phyloP scores from a whole-genome alignment of 2,797 vertebrate genomes.

The Avahi laniger region DNA sequence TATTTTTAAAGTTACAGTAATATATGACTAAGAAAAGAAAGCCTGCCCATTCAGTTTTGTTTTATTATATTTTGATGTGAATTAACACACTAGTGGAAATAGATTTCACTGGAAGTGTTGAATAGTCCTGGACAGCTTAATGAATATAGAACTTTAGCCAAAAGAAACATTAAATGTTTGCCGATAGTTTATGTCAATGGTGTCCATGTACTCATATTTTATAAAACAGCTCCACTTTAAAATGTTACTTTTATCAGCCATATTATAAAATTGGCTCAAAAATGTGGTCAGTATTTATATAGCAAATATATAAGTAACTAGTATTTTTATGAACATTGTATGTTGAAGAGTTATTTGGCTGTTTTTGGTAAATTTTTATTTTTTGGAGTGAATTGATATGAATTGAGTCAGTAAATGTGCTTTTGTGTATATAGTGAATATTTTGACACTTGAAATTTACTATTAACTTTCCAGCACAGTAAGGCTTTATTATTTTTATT shows the following conservation, averaged over 20 bases:
- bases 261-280: background rate
- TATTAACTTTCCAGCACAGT: slow-evolving; percentile 52
- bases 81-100: background rate
- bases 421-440: slow-evolving; percentile 51
- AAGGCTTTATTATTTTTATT: slow-evolving; percentile 30
- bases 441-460: slow-evolving; percentile 53
- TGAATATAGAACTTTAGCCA: background rate
- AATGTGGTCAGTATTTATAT: background rate
- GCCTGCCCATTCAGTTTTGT: background rate
- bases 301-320: background rate
- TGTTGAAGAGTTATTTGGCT: background rate
- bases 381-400: background rate
- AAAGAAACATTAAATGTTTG: background rate
- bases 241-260: background rate
- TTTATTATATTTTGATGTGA: background rate
- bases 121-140: background rate
- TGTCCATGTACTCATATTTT: background rate
- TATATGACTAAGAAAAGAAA: background rate
- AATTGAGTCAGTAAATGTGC: background rate
- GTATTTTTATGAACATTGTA: background rate
- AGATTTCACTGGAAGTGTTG: background rate
- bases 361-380: background rate
- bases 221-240: background rate
- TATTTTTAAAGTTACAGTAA: background rate
- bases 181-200: background rate